Conservation (phyloP, 2,888 invertebrate species). For the Scaptomyza tumidula region DNA sequence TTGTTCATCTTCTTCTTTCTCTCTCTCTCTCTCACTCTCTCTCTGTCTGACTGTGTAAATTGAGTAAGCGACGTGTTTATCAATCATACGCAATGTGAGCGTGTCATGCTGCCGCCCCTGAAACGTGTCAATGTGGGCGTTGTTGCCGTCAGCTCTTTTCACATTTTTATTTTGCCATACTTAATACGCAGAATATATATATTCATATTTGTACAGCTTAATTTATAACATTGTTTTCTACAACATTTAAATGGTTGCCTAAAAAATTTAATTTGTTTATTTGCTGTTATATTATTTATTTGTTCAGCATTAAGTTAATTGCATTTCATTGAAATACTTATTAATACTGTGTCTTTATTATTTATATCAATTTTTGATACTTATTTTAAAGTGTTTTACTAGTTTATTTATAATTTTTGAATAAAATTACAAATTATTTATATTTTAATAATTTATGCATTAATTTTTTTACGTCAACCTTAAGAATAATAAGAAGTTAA, state of each 20-base stretch:
- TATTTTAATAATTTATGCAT: too few relatives aligned
- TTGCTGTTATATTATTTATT: neutral
- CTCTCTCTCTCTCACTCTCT: neutral
- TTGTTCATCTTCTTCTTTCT: conserved; percentile 1
- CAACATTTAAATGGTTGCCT: too few relatives aligned
- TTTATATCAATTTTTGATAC: too few relatives aligned
- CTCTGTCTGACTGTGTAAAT: conserved; percentile 42
- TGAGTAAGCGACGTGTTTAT: conserved; percentile 68
- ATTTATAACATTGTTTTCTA: conserved; percentile 4
- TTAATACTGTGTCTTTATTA: too few relatives aligned
- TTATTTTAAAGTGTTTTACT: too few relatives aligned
- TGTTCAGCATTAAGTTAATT: neutral
- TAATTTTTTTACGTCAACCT: too few relatives aligned
- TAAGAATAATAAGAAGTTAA: too few relatives aligned
- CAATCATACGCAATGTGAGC: conserved; percentile 74
- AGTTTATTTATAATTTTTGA: too few relatives aligned
- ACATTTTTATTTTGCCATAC: conserved; percentile 1
- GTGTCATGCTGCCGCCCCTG: conserved; percentile 50
- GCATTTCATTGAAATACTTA: neutral
- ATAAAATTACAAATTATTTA: too few relatives aligned
- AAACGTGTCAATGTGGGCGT: conserved; percentile 60
- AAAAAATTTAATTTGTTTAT: neutral
- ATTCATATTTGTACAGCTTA: conserved; percentile 3
- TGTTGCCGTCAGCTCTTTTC: conserved; percentile 16
- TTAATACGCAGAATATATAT: neutral